Percentiles rank a stretch among this genome's conserved stretches.
Evolutionary conservation across 2,888 invertebrate genomes (phyloP).

Genomic region (Zygothrica quintamaculata): DNA sequence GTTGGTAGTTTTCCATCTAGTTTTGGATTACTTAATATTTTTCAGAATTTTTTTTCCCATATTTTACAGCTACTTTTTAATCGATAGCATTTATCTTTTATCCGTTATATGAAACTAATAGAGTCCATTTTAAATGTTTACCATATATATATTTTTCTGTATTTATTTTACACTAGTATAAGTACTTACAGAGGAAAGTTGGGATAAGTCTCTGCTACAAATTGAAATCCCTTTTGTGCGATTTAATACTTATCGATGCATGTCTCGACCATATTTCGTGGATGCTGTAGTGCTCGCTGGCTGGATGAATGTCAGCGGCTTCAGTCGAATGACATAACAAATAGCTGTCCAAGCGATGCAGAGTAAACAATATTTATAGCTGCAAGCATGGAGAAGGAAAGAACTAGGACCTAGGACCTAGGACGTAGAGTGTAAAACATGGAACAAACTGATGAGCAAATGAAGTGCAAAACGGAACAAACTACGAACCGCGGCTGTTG

Average conservation of each 20-base stretch:
- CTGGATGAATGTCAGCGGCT: constrained; percentile 68
- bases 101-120: no score
- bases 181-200: not conserved
- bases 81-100: no score
- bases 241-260: constrained; percentile 64
- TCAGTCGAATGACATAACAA: constrained; percentile 74
- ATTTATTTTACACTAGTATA: not conserved
- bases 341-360: constrained; percentile 66
- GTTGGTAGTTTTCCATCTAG: no score
- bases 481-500: constrained; percentile 61
- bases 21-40: no score
- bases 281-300: constrained; percentile 34
- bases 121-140: not conserved
- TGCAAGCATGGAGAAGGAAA: constrained; percentile 30
- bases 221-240: constrained; percentile 49
- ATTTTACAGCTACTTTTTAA: no score
- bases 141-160: not conserved
- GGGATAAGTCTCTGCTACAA: constrained; percentile 26
- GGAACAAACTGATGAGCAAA: constrained; percentile 54
- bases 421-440: constrained; percentile 4
- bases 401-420: not conserved
- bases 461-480: constrained; percentile 75
- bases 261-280: constrained; percentile 39
- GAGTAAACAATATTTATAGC: constrained; percentile 75
- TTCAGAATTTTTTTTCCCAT: no score